Conservation (phyloP, 2,888 invertebrate species). For the Stomorhina lunata region DNA sequence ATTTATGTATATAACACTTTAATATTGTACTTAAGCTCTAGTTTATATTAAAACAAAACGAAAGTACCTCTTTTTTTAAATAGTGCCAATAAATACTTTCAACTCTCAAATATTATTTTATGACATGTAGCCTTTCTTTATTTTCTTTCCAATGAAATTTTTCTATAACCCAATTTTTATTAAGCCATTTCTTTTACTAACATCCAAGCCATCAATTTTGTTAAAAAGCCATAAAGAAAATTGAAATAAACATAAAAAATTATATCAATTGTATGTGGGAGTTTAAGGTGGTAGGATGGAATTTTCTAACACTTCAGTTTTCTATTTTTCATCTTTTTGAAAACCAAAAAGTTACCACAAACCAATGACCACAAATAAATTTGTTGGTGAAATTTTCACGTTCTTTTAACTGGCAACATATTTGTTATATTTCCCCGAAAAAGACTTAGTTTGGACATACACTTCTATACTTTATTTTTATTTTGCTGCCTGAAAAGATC, state of each 20-base stretch:
- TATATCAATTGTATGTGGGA: background rate
- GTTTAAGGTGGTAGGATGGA: background rate
- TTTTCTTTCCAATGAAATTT: background rate
- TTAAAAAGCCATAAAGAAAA: conserved; percentile 3
- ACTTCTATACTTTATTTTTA: background rate
- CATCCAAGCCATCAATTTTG: background rate
- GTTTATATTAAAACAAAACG: too few species aligned
- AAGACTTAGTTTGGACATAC: background rate
- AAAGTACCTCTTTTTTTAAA: too few species aligned
- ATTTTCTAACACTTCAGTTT: background rate
- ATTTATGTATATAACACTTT: too few species aligned
- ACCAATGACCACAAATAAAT: conserved; percentile 6
- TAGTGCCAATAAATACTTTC: too few species aligned
- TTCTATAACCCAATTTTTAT: background rate
- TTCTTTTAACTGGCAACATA: background rate
- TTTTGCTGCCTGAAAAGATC: background rate
- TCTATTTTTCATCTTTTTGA: background rate
- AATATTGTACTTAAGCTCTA: too few species aligned
- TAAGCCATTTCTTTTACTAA: background rate
- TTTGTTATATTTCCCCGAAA: background rate
- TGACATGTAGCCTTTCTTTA: background rate
- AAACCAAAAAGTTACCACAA: background rate
- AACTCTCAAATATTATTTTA: too few species aligned
- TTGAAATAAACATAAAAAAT: background rate
- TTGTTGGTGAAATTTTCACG: background rate